Conservation (phyloP, 1,140 invertebrate genomes). For the Drosophila mayri region DNA sequence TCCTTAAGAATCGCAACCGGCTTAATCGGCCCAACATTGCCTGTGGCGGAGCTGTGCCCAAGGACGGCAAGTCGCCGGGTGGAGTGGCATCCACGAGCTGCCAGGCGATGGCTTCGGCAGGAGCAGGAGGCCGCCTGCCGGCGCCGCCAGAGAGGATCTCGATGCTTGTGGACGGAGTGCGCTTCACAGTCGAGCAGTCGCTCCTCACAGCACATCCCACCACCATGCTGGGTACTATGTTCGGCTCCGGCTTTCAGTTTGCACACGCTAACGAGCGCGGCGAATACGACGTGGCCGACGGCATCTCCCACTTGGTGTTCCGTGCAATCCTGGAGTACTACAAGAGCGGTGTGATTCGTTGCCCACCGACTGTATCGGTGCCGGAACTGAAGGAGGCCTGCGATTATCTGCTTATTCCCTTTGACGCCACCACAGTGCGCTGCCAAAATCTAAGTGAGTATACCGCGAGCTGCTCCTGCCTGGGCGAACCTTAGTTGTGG, state of each 20-base stretch:
- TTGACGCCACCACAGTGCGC: conserved; percentile 97
- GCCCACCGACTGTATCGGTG: conserved; percentile 93
- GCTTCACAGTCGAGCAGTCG: conserved; percentile 96
- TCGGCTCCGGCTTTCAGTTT: conserved; percentile 96
- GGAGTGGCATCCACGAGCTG: conserved; percentile 31
- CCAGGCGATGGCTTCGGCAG: conserved; percentile 33
- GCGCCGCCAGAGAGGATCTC: conserved; percentile 88
- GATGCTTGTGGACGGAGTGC: conserved; percentile 96
- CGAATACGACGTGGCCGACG: conserved; percentile 99
- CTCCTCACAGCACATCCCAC: conserved; percentile 96
- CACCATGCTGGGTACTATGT: conserved; percentile 98
- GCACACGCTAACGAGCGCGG: conserved; percentile 97
- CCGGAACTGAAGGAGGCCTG: conserved; percentile 99
- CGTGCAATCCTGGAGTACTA: conserved; percentile 98
- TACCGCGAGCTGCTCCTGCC: conserved; percentile 26
- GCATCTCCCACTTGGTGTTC: conserved; percentile 98
- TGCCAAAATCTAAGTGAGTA: conserved; percentile 96
- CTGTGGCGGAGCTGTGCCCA: conserved; percentile 66
- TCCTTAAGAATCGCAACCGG: conserved; percentile 88
- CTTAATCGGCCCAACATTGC: conserved; percentile 45
- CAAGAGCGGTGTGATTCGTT: conserved; percentile 93
- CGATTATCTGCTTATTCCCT: conserved; percentile 99
- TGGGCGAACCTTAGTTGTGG: conserved; percentile 64
- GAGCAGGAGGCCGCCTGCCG: conserved; percentile 31
- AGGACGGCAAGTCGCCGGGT: conserved; percentile 45